Evolutionary conservation across 2,113 vertebrate genomes (phyloP), one percentile per base, ranked within the genome.

Genomic region (Helogale parvula): DNA sequence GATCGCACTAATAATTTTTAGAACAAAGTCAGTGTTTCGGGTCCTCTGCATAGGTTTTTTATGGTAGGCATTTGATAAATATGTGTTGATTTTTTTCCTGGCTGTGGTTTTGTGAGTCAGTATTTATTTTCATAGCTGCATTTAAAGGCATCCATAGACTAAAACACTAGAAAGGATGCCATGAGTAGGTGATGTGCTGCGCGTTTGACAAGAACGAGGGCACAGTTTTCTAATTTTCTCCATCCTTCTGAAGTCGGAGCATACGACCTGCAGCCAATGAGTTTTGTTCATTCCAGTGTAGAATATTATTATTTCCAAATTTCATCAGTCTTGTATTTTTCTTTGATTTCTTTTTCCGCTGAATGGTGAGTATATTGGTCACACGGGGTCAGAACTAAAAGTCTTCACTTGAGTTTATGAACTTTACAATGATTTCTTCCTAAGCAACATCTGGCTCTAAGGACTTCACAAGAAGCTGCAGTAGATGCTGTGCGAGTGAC

Each of bases 381-480:
- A 98, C 92, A 97, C 35, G 88, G 98, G 95, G 94, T 98, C 98
- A 98, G 93, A 74, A 95, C 93, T 97, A 97, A 97, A 98, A 97
- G 98, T 97, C 98, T 98, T 97, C 98, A 92, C 85, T 97, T 38
- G 41, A 85, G 77, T 86, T 97, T 91, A 80, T 97, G 96, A 98
- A 98, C 97, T 96, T 92, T 92, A 90, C 91, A 98, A 97, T 96
- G 83, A 81, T 93, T 97, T 98, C 98, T 98, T 96, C 97, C 98
- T 98, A 97, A 98, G 95, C 83, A 98, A 98, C 98, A 98, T 98
- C 98, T 99, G 98, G 97, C 97, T 98, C 86, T 96, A 98, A 95
- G 97, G 93, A 96, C 96, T 98, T 97, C 95, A 94, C 92, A 93
- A 47, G 98, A 97, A 98, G 98, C 97, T 98, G 98, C 88, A 93